These are phyloP conservation scores for Catagonus wagneri DNA, from an alignment of 2,113 vertebrate genomes.

Conservation along the genomic window DNA sequence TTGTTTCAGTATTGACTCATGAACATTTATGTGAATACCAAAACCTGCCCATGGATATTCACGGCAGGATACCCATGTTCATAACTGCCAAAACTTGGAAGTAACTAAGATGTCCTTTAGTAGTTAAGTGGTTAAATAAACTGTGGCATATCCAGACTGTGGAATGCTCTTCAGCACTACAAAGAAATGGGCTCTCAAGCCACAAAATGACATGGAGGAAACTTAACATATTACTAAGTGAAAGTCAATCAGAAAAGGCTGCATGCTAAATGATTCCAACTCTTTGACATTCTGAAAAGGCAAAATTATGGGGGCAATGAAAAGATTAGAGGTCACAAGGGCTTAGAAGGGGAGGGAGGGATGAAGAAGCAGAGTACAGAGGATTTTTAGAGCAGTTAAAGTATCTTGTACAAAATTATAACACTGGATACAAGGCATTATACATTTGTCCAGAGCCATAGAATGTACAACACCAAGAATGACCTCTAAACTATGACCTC, in stretches of 20 bases:
- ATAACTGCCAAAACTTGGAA: not conserved
- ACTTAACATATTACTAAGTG: not conserved
- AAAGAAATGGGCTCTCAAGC: constrained; percentile 20
- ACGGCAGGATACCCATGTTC: not conserved
- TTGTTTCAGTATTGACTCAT: not conserved
- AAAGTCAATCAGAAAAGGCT: constrained; percentile 2
- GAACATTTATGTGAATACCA: not conserved
- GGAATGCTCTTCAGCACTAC: not conserved
- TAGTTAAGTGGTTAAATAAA: not conserved
- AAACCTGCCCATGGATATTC: not conserved
- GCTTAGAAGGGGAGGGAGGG: not conserved
- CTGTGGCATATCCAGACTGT: not conserved
- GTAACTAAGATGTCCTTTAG: not conserved
- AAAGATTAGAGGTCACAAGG: not conserved
- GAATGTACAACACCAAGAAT: not conserved
- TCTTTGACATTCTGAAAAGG: not conserved
- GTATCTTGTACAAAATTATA: not conserved
- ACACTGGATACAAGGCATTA: not conserved
- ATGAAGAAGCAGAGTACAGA: not conserved
- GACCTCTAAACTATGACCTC: not conserved
- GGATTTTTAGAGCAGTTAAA: not conserved
- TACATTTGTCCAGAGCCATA: not conserved
- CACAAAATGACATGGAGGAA: not conserved
- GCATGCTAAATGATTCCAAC: not conserved
- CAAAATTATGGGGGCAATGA: not conserved